Base-by-base conservation (phyloP, 2,113 vertebrate species). In the Tetraodon nigroviridis region DNA sequence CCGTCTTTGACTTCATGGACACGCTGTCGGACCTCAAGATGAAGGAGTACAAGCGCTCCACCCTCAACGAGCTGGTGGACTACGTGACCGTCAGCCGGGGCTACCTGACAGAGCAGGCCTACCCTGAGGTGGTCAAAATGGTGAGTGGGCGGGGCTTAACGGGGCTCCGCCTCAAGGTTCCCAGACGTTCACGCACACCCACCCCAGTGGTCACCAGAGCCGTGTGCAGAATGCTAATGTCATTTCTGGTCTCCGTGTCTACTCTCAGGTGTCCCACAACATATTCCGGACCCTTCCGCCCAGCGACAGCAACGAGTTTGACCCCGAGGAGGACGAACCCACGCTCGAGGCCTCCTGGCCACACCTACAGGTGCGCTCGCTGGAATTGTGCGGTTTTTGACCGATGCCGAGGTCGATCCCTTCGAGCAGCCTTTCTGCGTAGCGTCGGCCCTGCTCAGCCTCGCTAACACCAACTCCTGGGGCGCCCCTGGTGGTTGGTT, bases 1-100 rank as follows among this genome's bases (percentile, higher is more conserved):
- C 98, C 55, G 92, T 99, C 90, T 99, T 98, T 89, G 96, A 99
- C 93, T 99, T 99, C 92, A 99, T 99, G 96, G 97, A 99, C 94
- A 98, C 96, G 76, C 92, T 98, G 90, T 96, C 94, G 71, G 97
- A 99, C 91, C 94, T 98, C 90, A 99, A 99, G 94, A 97, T 97
- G 96, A 99, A 99, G 93, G 97, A 99, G 92, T 98, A 98, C 91
- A 99, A 99, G 87, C 95, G 97, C 86, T 97, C 97, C 87, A 98
- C 96, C 81, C 96, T 99, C 92, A 99, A 96, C 83, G 97, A 99
- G 93, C 92, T 99, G 90, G 96, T 99, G 90, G 97, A 99, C 91
- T 98, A 98, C 89, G 95, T 99, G 89, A 97, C 96, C 80, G 94
- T 98, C 90, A 98, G 95, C 93, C 93, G 97, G 90, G 95, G 96